Percentiles rank a stretch among this genome's conserved stretches.
Evolutionary conservation across 2,113 vertebrate species (phyloP).

Genomic region (Lucifuga dentata): DNA sequence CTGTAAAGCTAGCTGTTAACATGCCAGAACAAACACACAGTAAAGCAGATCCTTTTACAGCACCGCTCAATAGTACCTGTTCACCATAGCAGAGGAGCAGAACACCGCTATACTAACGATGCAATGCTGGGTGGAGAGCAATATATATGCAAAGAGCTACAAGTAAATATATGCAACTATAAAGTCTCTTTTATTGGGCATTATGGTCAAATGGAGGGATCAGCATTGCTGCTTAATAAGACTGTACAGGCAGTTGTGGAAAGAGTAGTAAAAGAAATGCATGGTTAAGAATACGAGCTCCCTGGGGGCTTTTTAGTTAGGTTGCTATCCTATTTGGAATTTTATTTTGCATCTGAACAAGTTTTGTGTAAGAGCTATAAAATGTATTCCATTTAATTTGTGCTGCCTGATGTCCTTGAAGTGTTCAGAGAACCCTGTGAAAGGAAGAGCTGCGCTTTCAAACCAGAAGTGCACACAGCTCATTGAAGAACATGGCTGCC

Average conservation of each 20-base stretch:
- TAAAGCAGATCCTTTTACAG: constrained; percentile 72
- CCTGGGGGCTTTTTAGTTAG: constrained; percentile 37
- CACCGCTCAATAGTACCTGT: constrained; percentile 66
- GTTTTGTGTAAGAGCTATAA: constrained; percentile 35
- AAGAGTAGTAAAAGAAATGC: constrained; percentile 67
- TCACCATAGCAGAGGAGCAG: constrained; percentile 52
- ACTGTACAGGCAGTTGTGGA: constrained; percentile 56
- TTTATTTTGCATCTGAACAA: constrained; percentile 45
- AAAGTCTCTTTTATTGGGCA: constrained; percentile 72
- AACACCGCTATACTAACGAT: constrained; percentile 51
- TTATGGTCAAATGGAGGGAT: constrained; percentile 62
- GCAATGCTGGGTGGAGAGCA: constrained; percentile 40
- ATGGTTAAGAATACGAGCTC: constrained; percentile 53
- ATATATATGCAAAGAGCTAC: constrained; percentile 71
- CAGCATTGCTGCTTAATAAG: constrained; percentile 69
- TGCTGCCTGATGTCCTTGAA: not conserved
- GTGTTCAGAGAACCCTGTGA: not conserved
- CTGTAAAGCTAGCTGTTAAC: constrained; percentile 72
- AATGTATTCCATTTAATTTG: constrained; percentile 24
- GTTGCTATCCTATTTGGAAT: constrained; percentile 31
- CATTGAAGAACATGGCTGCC: no score
- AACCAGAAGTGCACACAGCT: no score
- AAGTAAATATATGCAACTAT: constrained; percentile 72
- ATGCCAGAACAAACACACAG: constrained; percentile 75
- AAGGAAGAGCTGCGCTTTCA: not conserved